phyloP scores from a whole-genome alignment of 1,140 invertebrate genomes.

The Liolophura sinensis region DNA sequence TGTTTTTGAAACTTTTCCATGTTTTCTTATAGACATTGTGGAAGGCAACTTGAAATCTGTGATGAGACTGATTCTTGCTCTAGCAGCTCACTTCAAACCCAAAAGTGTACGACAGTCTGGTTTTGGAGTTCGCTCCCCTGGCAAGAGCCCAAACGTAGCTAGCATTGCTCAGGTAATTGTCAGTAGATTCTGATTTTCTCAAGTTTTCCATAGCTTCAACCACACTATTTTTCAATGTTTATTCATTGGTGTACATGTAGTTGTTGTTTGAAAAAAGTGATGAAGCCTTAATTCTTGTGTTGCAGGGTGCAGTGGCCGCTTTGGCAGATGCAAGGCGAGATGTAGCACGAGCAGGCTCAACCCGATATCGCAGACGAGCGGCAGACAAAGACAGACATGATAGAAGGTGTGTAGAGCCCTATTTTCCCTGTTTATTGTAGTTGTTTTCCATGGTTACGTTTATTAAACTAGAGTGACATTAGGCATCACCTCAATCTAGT shows the following conservation, averaged over 20 bases:
- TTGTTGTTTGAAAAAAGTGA: no score
- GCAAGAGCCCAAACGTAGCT: conserved; percentile 23
- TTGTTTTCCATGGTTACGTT: no score
- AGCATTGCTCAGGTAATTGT: conserved; percentile 44
- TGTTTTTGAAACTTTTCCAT: neutral
- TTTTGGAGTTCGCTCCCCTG: conserved; percentile 15
- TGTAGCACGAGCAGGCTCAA: conserved; percentile 33
- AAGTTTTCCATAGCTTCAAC: no score
- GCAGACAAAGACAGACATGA: neutral
- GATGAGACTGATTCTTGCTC: conserved; percentile 61
- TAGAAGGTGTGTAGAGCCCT: neutral
- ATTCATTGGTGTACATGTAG: no score
- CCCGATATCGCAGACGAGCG: conserved; percentile 1
- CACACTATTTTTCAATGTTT: no score
- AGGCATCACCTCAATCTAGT: no score
- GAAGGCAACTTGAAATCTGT: conserved; percentile 62
- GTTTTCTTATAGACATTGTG: conserved; percentile 50
- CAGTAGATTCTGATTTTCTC: neutral
- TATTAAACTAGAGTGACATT: no score
- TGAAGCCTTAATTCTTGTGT: conserved; percentile 3
- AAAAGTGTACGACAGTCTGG: conserved; percentile 45
- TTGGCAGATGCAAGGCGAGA: conserved; percentile 44
- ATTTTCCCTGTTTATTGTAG: no score
- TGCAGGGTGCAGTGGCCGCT: conserved; percentile 44
- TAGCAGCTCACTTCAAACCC: conserved; percentile 63